A percentile compares a stretch with the other conserved stretches of the same genome.
phyloP scores from a whole-genome alignment of 2,113 vertebrate genomes.

The Bungarus multicinctus region DNA sequence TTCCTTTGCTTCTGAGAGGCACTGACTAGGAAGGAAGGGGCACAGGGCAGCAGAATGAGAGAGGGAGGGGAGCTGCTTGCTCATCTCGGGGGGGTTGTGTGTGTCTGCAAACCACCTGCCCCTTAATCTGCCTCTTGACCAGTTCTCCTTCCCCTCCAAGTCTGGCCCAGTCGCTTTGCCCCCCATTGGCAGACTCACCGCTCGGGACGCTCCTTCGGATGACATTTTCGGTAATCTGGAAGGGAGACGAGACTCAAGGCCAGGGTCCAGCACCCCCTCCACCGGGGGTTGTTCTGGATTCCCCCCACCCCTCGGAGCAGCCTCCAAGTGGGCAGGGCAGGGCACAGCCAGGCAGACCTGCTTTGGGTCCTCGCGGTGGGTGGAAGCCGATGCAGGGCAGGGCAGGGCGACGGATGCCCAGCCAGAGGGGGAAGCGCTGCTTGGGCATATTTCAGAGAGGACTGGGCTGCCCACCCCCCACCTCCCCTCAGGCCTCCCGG shows the following conservation, averaged over 20 bases:
- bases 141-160: neutral
- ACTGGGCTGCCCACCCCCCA: neutral
- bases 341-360: neutral
- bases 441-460: neutral
- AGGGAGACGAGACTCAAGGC: neutral
- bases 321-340: neutral
- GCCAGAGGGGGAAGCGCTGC: rapidly evolving
- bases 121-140: neutral
- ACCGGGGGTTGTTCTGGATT: neutral
- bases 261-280: neutral
- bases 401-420: rapidly evolving
- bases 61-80: neutral
- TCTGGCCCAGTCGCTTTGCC: rapidly evolving
- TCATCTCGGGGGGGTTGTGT: neutral
- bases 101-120: neutral
- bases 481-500: neutral
- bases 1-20: slow-evolving; percentile 25
- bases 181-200: slow-evolving; percentile 62
- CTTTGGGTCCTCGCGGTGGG: too few species aligned
- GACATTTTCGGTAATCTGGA: slow-evolving; percentile 78
- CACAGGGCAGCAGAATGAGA: neutral
- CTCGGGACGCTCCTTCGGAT: slow-evolving; percentile 72
- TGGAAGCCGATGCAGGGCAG: neutral
- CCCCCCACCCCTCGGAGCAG: neutral
- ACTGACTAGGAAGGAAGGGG: slow-evolving; percentile 17